Conservation (phyloP, 2,888 invertebrate species). For the Blastobasis lacticolella region DNA sequence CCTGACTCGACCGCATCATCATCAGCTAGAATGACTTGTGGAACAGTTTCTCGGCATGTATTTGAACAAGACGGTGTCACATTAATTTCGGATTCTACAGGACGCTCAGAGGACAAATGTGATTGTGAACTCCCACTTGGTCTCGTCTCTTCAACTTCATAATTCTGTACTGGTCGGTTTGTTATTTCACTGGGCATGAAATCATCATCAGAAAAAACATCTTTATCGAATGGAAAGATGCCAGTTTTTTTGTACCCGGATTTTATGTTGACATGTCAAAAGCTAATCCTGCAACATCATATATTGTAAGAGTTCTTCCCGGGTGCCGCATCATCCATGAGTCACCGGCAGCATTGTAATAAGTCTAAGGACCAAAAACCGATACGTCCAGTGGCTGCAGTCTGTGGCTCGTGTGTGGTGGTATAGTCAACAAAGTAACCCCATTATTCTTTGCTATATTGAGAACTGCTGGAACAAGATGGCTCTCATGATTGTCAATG, state of each 20-base stretch:
- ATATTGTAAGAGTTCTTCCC: conserved; percentile 40
- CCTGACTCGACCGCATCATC: too few species aligned
- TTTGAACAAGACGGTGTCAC: too few species aligned
- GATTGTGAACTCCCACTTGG: too few species aligned
- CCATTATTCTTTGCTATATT: conserved; percentile 9
- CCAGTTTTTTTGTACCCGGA: background rate
- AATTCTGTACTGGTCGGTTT: too few species aligned
- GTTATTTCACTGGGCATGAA: background rate
- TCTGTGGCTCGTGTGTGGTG: conserved; percentile 40
- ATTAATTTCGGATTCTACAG: too few species aligned
- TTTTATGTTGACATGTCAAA: background rate
- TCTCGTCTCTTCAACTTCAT: too few species aligned
- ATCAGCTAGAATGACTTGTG: too few species aligned
- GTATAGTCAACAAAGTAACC: conserved; percentile 31
- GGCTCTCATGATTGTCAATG: conserved; percentile 11
- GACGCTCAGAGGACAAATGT: too few species aligned
- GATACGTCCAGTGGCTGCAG: conserved; percentile 42
- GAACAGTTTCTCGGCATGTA: too few species aligned
- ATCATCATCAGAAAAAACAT: background rate
- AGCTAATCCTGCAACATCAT: conserved; percentile 30
- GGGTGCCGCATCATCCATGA: conserved; percentile 35
- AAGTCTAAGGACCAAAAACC: conserved; percentile 26
- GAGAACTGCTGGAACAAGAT: conserved; percentile 6
- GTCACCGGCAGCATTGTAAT: conserved; percentile 20
- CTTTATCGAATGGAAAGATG: background rate